A percentile compares a stretch with the other conserved stretches of the same genome.
These are phyloP conservation scores for Coregonus suidteri DNA, from an alignment of 2,797 vertebrate genomes.

Conservation along the genomic window DNA sequence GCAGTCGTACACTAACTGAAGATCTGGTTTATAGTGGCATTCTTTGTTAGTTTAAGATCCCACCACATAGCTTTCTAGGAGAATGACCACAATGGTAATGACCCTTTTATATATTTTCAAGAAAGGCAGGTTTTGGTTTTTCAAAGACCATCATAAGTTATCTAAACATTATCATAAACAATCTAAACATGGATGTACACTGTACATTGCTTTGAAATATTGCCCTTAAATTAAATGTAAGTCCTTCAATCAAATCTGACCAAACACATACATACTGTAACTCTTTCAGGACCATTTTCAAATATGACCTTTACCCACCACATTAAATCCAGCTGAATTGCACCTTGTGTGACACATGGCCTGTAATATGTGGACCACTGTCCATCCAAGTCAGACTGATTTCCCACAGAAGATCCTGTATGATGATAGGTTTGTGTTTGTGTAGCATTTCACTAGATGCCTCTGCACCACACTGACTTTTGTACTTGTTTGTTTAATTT, in stretches of 20 bases:
- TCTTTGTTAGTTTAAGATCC: no score
- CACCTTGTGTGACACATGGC: conserved; percentile 15
- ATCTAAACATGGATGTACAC: neutral
- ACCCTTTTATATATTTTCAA: neutral
- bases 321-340: conserved; percentile 9
- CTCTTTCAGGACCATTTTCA: conserved; percentile 1
- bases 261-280: conserved; percentile 2
- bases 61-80: no score
- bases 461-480: neutral
- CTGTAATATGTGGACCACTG: conserved; percentile 7
- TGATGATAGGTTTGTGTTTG: conserved; percentile 40
- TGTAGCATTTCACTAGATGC: conserved; percentile 7
- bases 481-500: conserved; percentile 22
- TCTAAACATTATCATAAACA: neutral
- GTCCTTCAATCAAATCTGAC: neutral
- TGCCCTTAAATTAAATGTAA: neutral
- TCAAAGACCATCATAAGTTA: neutral
- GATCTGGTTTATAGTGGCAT: no score
- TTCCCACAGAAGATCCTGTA: conserved; percentile 9
- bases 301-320: conserved; percentile 17
- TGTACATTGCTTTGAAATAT: neutral
- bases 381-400: neutral
- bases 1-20: no score
- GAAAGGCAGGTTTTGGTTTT: conserved; percentile 2
- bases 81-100: neutral